A percentile compares a stretch with the other conserved stretches of the same genome.
phyloP scores from a whole-genome alignment of 2,113 vertebrate species.

The Oreamnos americanus region DNA sequence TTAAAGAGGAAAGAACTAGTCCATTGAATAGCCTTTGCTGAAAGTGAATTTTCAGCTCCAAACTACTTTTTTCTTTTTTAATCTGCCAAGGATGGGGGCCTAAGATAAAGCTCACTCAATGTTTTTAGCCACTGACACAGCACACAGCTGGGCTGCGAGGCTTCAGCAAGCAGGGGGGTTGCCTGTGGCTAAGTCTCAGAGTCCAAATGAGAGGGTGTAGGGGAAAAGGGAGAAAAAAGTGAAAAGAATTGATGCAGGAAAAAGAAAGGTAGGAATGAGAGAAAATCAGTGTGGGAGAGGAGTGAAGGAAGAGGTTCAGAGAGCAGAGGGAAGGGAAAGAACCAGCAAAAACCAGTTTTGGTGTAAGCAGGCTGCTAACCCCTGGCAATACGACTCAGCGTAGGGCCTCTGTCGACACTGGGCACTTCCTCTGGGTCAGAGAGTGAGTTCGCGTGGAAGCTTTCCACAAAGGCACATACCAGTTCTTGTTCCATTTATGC shows the following conservation, averaged over 20 bases:
- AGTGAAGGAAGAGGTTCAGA: background rate
- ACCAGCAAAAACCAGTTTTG: background rate
- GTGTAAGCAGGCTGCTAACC: background rate
- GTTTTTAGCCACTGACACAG: background rate
- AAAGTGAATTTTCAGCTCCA: background rate
- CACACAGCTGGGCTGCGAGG: background rate
- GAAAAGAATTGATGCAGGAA: background rate
- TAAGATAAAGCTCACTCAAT: background rate
- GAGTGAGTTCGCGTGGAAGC: background rate
- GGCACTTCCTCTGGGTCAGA: background rate
- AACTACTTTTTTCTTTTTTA: background rate
- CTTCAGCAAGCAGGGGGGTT: background rate
- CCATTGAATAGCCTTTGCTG: background rate
- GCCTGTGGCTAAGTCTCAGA: background rate
- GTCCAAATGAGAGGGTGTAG: background rate
- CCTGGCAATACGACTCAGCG: background rate
- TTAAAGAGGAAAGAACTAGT: background rate
- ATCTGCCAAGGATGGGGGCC: background rate
- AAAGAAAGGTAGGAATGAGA: accelerated
- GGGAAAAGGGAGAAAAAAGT: background rate
- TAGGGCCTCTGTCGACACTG: background rate
- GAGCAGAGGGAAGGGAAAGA: background rate
- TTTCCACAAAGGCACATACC: constrained; percentile 82
- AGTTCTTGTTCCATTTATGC: constrained; percentile 99
- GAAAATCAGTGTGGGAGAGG: background rate